Evolutionary conservation across 2,888 invertebrate species (phyloP), one percentile per base, ranked within the genome.

Genomic region (Drosophila macrospina): DNA sequence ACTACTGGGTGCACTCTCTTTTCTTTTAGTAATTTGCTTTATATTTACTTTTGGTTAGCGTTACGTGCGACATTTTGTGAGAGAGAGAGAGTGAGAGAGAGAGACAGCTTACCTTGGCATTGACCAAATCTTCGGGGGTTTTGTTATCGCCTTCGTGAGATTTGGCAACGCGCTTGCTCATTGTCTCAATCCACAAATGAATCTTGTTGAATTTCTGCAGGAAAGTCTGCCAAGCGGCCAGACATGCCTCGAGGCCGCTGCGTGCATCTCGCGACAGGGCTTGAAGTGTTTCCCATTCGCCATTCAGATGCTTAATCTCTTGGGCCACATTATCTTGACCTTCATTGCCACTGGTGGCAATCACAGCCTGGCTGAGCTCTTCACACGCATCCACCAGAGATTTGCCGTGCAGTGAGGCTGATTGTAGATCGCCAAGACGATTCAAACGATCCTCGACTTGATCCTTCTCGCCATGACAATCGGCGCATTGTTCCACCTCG

Each of bases 401-500:
- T 88, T 96, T 96, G 51, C 95, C 97, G 91, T 96, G 95, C 0
- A 95, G 94, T 69, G 97, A 92, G 0, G 95, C 94, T 16, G 93
- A 93, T 8, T 94, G 94, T 50, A 97, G 95, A 78, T 95, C 94
- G 54, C 94, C 94, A 26, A 97, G 94, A 85, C 95, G 96, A 50
- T 94, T 94, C 30, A 97, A 94, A 90, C 97, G 97, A 79, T 95
- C 95, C 61, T 95, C 93, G 0, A 96, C 95, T 56, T 94, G 94
- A 51, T 95, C 95, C 78, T 96, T 95, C 89, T 98, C 98, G 3
- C 98, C 98, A 89, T 97, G 97, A 0, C 97, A 95, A 90, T 98
- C 97, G 3, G 96, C 95, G 78, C 96, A 96, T 80, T 96, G 95
- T 88, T 97, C 97, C 28, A 97, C 94, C 76, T 96, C 96, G n/a